Conservation (phyloP, 2,888 invertebrate genomes). For the Glomeris marginata region DNA sequence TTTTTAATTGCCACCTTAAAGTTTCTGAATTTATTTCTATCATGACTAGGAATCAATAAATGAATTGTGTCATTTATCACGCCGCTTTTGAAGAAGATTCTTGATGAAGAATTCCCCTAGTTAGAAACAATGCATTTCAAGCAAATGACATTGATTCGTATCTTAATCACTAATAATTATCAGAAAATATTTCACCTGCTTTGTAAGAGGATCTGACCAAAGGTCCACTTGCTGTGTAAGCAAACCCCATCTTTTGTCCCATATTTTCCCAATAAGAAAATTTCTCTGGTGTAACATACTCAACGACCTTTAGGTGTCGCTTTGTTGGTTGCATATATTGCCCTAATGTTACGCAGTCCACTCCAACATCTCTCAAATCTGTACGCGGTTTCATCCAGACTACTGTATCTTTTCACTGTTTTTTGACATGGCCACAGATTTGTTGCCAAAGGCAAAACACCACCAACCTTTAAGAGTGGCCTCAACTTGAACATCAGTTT, state of each 20-base stretch:
- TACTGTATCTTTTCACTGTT: constrained; percentile 2
- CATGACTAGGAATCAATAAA: no score
- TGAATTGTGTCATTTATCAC: no score
- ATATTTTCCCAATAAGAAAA: constrained; percentile 68
- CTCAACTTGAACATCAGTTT: constrained; percentile 71
- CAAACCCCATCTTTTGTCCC: constrained; percentile 74
- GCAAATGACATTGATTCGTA: background rate
- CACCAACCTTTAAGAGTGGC: constrained; percentile 72
- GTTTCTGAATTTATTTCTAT: no score
- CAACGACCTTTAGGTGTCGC: constrained; percentile 74
- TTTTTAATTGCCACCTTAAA: no score
- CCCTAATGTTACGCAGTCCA: constrained; percentile 92
- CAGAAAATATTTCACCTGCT: constrained; percentile 58
- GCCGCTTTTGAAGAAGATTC: constrained; percentile 4
- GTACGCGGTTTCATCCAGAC: no score
- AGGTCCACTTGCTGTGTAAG: constrained; percentile 95
- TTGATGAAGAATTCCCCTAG: constrained; percentile 13
- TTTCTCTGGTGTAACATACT: constrained; percentile 92
- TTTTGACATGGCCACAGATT: no score
- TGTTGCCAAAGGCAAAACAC: no score
- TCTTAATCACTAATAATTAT: background rate
- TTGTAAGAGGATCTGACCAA: constrained; percentile 92
- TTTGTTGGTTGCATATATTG: constrained; percentile 99
- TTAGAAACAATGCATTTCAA: background rate
- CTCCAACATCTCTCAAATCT: constrained; percentile 65